Base-by-base conservation (phyloP, 2,113 vertebrate genomes). In the Xyrauchen texanus region DNA sequence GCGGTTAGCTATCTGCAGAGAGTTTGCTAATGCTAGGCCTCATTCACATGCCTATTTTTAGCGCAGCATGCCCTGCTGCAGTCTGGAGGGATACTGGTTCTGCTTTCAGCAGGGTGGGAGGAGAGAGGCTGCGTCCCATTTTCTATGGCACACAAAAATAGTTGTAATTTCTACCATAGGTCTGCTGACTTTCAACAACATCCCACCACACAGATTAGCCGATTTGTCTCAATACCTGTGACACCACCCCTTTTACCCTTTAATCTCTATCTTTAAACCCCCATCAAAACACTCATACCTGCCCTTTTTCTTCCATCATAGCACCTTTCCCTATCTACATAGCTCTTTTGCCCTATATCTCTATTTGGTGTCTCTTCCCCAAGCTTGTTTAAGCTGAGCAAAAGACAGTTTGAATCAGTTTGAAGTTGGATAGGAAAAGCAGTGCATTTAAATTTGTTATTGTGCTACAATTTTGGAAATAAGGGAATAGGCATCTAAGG, bases 71-170 rank as follows among this genome's bases (percentile, higher is more conserved):
- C 16, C 57, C 71, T 69, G 71, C 75, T 58, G 81, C 76, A 84
- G 81, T 84, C 76, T 69, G 78, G 66, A 77, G 79, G 79, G 82
- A 82, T 79, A 82, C 72, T 52, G 73, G 81, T 81, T 44, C 76
- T 60, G 76, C 52, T 82, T 62, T 76, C 61, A 82, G 66, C 75
- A 68, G 77, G 47, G 67, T 76, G 66, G 67, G n/a, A 60, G 68
- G 16, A 61, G 74, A 52, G 68, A 81, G 64, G 63, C 73, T 72
- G 49, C 45, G 71, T 61, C 78, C 65, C 64, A 70, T 79, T 83
- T 80, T 79, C 57, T 66, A 51, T n/a, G 44, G 67, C 44, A 7
- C 66, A 55, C 64, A 87, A 84, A 79, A 84, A 78, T 58, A 53
- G 53, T 68, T 46, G 81, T 77, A 79, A 76, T 64, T 73, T 72